Evolutionary conservation across 2,113 vertebrate genomes (phyloP), one percentile per base, ranked within the genome.

Genomic region (Seriola rivoliana): DNA sequence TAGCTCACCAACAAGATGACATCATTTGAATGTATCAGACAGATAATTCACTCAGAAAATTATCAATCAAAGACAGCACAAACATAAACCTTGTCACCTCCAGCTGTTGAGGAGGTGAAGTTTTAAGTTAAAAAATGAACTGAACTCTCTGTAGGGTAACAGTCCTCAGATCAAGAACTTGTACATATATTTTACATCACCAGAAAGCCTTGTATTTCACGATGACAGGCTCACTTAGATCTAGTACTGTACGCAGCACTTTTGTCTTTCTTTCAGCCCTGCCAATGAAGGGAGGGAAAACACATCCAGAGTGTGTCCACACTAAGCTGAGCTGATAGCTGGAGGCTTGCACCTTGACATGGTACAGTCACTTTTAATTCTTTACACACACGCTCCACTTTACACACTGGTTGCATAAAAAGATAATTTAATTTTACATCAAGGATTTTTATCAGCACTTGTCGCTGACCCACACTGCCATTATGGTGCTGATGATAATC

Each of bases 401-500:
- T 75, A 84, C 81, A 75, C 60, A 40, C 58, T 54, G 60, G 42
- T 25, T 70, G 68, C 84, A 84, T 78, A 71, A 86, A 90, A 88
- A 79, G 67, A 80, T 84, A 16, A 84, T 89, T 88, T 84, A 60
- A 89, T 93, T 80, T 85, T 66, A 78, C 85, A 76, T 75, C 44
- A 23, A 88, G 84, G 86, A 77, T 78, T 89, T 90, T 87, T 89
- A 89, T 88, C 86, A 80, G 85, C 85, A 85, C 84, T 86, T 75
- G 82, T 76, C 67, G 44, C 87, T 80, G 85, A 80, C 89, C 82
- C 64, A 75, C 82, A 69, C 78, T 71, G 82, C 89, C 87, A 84
- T 87, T 89, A 92, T 83, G 74, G 66, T 82, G 87, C 92, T 81
- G 88, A 95, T 94, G 93, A 95, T 96, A 96, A 96, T 97, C 94